phyloP scores from a whole-genome alignment of 2,797 vertebrate genomes.

The Gouania willdenowi region DNA sequence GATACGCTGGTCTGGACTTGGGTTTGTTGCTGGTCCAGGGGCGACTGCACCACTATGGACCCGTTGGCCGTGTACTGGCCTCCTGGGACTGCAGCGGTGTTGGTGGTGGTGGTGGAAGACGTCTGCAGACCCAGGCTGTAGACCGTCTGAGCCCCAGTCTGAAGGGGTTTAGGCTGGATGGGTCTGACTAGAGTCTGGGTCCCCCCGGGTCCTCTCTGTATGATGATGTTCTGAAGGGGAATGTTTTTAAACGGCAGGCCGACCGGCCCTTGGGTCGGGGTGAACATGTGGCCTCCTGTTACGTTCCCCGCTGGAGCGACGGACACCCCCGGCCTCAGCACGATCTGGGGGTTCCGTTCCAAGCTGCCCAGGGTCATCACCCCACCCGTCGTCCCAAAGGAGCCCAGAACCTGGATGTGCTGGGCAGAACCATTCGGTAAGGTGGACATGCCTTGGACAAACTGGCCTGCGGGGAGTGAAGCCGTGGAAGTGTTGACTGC shows the following conservation, averaged over 20 bases:
- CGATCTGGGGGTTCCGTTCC: slow-evolving; percentile 89
- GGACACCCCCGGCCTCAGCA: slow-evolving; percentile 84
- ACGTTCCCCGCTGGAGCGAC: slow-evolving; percentile 73
- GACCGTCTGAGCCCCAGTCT: slow-evolving; percentile 85
- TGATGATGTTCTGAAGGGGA: slow-evolving; percentile 97
- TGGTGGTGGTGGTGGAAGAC: slow-evolving; percentile 49
- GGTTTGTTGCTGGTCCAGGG: slow-evolving; percentile 80
- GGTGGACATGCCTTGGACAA: slow-evolving; percentile 90
- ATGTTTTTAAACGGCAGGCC: slow-evolving; percentile 94
- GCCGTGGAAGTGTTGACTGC: slow-evolving; percentile 80
- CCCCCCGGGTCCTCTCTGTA: slow-evolving; percentile 89
- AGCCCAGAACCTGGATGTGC: slow-evolving; percentile 93
- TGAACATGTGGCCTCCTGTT: slow-evolving; percentile 81
- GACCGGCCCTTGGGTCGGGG: slow-evolving; percentile 84
- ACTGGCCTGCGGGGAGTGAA: slow-evolving; percentile 82
- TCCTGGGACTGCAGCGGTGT: slow-evolving; percentile 72
- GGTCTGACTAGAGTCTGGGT: slow-evolving; percentile 85
- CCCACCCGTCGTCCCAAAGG: slow-evolving; percentile 85
- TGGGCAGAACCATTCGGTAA: slow-evolving; percentile 90
- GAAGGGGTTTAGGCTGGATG: slow-evolving; percentile 95
- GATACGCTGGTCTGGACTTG: slow-evolving; percentile 77
- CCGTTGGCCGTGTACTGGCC: slow-evolving; percentile 82
- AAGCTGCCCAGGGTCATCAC: slow-evolving; percentile 96
- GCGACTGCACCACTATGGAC: slow-evolving; percentile 89
- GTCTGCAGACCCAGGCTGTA: slow-evolving; percentile 88